Evolutionary conservation across 2,888 invertebrate genomes (phyloP).

Genomic region (Hecatera dysodea): DNA sequence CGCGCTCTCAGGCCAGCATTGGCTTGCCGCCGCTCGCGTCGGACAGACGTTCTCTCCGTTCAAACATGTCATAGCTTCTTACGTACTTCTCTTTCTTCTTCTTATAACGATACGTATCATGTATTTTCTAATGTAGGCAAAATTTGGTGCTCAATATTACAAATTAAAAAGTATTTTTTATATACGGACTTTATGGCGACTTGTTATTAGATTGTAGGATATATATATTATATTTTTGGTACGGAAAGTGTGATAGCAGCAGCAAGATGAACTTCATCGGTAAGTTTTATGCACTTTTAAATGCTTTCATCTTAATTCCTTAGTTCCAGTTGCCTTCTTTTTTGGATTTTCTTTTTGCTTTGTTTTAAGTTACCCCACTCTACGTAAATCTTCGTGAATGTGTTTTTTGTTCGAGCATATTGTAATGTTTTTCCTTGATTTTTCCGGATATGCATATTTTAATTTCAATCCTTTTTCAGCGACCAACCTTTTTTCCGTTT

Average conservation of each 20-base stretch:
- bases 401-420: not conserved
- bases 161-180: constrained; percentile 83
- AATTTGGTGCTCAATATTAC: constrained; percentile 87
- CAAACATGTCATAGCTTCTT: constrained; percentile 82
- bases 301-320: not conserved
- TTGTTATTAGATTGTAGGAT: constrained; percentile 76
- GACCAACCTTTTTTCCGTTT: not conserved
- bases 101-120: constrained; percentile 88
- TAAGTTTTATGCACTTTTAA: constrained; percentile 74
- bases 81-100: constrained; percentile 77
- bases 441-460: not conserved
- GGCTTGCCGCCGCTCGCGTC: constrained; percentile 79
- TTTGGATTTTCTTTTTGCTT: not conserved
- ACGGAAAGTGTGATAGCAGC: constrained; percentile 76
- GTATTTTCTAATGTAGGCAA: constrained; percentile 82
- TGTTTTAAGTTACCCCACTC: not conserved
- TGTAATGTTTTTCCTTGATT: not conserved
- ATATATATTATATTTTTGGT: constrained; percentile 67
- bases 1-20: constrained; percentile 75
- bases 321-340: not conserved
- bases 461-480: not conserved
- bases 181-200: constrained; percentile 82
- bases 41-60: constrained; percentile 74
- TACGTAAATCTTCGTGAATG: not conserved
- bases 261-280: constrained; percentile 88